phyloP scores from a whole-genome alignment of 2,113 vertebrate genomes.

The Phocoena phocoena region DNA sequence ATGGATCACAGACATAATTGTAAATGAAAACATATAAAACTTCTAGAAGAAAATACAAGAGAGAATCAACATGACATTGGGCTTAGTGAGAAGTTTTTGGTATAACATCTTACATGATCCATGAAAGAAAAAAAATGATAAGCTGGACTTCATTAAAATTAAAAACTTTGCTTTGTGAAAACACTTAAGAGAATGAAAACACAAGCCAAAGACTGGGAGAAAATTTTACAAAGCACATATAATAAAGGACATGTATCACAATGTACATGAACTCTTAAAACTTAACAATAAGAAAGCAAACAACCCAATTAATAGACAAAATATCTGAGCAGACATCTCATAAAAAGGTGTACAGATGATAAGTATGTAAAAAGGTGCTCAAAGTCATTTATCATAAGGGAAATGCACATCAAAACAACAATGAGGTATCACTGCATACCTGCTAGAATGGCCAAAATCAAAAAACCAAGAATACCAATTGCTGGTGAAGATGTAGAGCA shows the following conservation, averaged over 20 bases:
- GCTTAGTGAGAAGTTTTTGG: neutral
- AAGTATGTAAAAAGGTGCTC: neutral
- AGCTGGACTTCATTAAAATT: neutral
- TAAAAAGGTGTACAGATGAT: too few species aligned
- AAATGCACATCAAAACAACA: neutral
- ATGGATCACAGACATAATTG: neutral
- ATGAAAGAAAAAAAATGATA: neutral
- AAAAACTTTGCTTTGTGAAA: neutral
- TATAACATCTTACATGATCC: neutral
- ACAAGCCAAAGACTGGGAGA: neutral
- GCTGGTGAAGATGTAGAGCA: neutral
- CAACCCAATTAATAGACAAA: neutral
- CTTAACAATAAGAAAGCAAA: neutral
- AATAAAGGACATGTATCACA: neutral
- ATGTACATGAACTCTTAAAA: neutral
- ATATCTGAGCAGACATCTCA: neutral
- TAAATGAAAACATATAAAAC: neutral
- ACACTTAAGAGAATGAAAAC: neutral
- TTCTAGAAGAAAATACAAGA: neutral
- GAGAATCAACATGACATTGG: neutral
- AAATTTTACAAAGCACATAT: neutral
- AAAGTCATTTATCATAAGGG: neutral
- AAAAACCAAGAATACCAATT: neutral
- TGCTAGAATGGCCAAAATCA: neutral
- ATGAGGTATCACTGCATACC: neutral